A percentile compares a stretch with the other conserved stretches of the same genome.
phyloP scores from a whole-genome alignment of 1,140 invertebrate genomes.

The Drosophila subobscura region DNA sequence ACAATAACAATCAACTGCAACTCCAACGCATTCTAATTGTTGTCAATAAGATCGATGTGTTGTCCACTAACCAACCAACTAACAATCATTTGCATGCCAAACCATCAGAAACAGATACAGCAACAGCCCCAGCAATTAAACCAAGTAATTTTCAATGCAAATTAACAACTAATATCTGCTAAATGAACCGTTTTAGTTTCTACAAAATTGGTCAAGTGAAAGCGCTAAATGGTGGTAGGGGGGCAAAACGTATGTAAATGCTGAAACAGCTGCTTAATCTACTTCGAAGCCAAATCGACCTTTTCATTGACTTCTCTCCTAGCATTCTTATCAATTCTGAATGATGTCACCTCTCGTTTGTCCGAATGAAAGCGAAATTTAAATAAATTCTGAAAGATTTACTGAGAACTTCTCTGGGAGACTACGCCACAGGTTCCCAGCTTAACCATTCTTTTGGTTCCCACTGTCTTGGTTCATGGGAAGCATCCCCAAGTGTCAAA shows the following conservation, averaged over 20 bases:
- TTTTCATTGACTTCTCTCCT: constrained; percentile 3
- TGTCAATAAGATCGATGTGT: constrained; percentile 68
- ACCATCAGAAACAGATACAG: constrained; percentile 31
- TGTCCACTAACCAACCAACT: constrained; percentile 50
- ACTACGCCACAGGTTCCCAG: constrained; percentile 12
- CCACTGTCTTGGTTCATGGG: constrained; percentile 4
- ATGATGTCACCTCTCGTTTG: constrained; percentile 37
- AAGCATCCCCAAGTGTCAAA: constrained; percentile 27
- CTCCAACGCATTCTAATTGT: constrained; percentile 70
- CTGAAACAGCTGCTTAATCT: constrained; percentile 33
- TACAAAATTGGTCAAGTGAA: constrained; percentile 4
- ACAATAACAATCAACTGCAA: constrained; percentile 49
- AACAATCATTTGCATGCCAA: constrained; percentile 67
- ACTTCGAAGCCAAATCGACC: constrained; percentile 6
- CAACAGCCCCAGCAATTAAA: constrained; percentile 34
- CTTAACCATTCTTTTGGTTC: constrained; percentile 17
- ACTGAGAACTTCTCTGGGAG: not conserved
- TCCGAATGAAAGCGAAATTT: constrained; percentile 1
- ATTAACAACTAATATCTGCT: constrained; percentile 27
- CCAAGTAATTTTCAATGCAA: constrained; percentile 63
- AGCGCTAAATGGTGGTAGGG: constrained; percentile 15
- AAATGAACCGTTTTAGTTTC: constrained; percentile 17
- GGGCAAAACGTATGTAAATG: constrained; percentile 1
- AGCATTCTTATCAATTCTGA: constrained; percentile 22
- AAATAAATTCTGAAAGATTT: constrained; percentile 7